A percentile compares a stretch with the other conserved stretches of the same genome.
Evolutionary conservation across 2,888 invertebrate species (phyloP).

Genomic region (Ophraella communa): DNA sequence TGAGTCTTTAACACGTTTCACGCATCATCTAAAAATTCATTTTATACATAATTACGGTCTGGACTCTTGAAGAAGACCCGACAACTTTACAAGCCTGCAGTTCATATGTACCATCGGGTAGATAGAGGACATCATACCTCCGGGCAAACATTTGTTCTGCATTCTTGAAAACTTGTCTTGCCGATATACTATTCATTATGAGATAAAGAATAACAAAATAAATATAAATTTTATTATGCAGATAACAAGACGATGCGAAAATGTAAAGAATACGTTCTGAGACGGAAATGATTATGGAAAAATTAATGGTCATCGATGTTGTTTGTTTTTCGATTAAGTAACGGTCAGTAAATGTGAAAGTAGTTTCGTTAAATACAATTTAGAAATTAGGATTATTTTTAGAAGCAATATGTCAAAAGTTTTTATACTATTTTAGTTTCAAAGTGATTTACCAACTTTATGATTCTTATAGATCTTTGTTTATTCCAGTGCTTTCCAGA

Average conservation of each 20-base stretch:
- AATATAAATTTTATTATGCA: conserved; percentile 11
- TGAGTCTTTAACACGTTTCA: background rate
- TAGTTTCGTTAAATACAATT: background rate
- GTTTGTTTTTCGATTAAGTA: background rate
- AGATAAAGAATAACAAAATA: conserved; percentile 25
- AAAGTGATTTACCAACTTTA: no score
- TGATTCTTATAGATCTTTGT: no score
- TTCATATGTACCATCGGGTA: conserved; percentile 17
- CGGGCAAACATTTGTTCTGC: conserved; percentile 30
- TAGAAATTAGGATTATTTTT: no score
- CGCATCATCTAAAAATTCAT: conserved; percentile 21
- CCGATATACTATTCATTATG: conserved; percentile 28
- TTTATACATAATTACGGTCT: conserved; percentile 20
- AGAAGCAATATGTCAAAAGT: no score
- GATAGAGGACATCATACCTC: conserved; percentile 30
- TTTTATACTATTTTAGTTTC: no score
- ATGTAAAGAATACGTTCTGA: background rate
- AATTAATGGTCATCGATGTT: background rate
- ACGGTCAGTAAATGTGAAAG: background rate
- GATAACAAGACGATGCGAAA: conserved; percentile 12
- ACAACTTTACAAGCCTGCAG: conserved; percentile 13
- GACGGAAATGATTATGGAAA: background rate
- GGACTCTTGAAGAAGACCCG: conserved; percentile 17
- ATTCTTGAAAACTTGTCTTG: conserved; percentile 35
- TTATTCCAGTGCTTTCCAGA: no score